These are phyloP conservation scores for Chionomys nivalis DNA, from an alignment of 2,113 vertebrate genomes.

Conservation along the genomic window DNA sequence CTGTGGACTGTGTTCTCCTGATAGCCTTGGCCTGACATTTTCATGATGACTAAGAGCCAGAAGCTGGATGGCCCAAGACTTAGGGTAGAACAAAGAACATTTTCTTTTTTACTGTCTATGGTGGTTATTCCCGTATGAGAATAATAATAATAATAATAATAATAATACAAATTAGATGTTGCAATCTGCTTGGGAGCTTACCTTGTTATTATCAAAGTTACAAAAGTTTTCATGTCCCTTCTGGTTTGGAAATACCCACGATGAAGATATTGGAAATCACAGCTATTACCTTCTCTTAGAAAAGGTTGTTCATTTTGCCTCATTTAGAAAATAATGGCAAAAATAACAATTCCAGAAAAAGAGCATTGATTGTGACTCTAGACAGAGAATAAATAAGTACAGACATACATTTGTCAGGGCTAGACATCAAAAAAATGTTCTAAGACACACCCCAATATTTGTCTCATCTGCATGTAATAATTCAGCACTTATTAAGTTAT, in stretches of 20 bases:
- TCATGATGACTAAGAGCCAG: background rate
- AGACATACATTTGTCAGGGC: background rate
- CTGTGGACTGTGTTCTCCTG: background rate
- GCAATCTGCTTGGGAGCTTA: constrained; percentile 25
- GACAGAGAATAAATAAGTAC: background rate
- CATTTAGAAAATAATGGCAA: constrained; percentile 49
- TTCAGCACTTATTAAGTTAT: background rate
- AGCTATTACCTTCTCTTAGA: background rate
- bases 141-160: constrained; percentile 15
- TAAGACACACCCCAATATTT: background rate
- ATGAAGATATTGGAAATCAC: constrained; percentile 41
- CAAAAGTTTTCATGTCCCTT: constrained; percentile 12
- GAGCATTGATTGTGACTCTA: background rate
- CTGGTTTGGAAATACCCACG: constrained; percentile 24
- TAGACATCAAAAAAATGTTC: constrained; percentile 7
- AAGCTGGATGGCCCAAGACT: background rate
- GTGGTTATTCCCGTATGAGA: constrained; percentile 30
- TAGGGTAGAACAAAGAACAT: background rate
- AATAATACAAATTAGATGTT: constrained; percentile 37
- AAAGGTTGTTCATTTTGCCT: background rate
- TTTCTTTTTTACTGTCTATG: background rate
- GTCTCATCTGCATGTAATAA: background rate
- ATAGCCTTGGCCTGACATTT: no score
- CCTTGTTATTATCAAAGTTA: constrained; percentile 28
- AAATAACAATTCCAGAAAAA: constrained; percentile 43